A percentile compares a stretch with the other conserved stretches of the same genome.
Conservation (phyloP, 2,888 invertebrate genomes). For the Cinara cedri region DNA sequence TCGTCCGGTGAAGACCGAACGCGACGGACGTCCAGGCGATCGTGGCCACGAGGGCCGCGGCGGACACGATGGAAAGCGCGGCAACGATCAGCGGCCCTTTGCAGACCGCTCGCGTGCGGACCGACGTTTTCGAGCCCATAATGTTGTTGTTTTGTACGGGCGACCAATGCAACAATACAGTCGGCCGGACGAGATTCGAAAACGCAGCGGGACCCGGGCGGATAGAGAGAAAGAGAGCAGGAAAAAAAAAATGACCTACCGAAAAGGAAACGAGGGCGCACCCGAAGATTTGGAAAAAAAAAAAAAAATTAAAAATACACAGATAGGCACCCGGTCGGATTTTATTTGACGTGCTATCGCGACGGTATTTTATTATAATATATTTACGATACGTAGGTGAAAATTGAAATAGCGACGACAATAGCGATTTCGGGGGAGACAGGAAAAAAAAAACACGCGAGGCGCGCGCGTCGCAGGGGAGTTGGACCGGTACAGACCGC, state of each 20-base stretch:
- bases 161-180: no score
- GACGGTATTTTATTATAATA: no score
- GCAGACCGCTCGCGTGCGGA: neutral
- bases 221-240: no score
- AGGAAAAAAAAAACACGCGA: slow-evolving; percentile 1
- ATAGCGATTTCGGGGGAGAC: neutral
- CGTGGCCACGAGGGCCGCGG: slow-evolving; percentile 24
- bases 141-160: neutral
- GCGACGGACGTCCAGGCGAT: slow-evolving; percentile 22
- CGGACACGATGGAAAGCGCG: slow-evolving; percentile 16
- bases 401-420: no score
- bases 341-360: no score
- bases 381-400: no score
- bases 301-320: no score
- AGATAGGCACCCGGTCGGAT: no score
- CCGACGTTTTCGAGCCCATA: slow-evolving; percentile 25
- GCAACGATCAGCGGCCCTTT: slow-evolving; percentile 7
- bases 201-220: no score
- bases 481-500: slow-evolving; percentile 55
- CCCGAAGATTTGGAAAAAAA: neutral
- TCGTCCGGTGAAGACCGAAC: neutral
- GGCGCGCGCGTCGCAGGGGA: slow-evolving; percentile 32
- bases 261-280: slow-evolving; percentile 2
- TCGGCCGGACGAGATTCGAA: no score
- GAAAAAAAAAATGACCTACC: no score